Conservation (phyloP, 1,140 invertebrate genomes). For the Diorhabda elongata region DNA sequence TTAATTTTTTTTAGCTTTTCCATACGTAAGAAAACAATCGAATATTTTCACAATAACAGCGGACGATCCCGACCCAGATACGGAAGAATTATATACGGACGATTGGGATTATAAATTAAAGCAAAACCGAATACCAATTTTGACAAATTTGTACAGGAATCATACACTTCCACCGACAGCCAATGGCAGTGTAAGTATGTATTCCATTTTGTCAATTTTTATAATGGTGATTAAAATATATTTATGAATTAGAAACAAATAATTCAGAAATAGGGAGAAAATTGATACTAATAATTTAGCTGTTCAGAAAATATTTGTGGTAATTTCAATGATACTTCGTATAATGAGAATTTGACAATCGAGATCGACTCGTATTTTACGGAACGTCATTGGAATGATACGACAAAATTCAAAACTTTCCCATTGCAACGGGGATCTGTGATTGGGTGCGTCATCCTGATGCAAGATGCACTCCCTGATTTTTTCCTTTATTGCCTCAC, state of each 20-base stretch:
- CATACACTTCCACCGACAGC: slow-evolving; percentile 41
- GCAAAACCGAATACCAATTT: slow-evolving; percentile 37
- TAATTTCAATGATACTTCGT: too few relatives aligned
- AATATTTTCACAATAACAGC: neutral
- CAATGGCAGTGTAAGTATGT: slow-evolving; percentile 44
- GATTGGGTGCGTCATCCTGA: too few relatives aligned
- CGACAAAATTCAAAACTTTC: too few relatives aligned
- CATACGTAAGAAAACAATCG: neutral
- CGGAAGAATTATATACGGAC: slow-evolving; percentile 32
- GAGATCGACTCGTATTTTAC: too few relatives aligned
- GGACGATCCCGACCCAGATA: neutral
- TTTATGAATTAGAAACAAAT: neutral
- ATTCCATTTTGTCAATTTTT: slow-evolving; percentile 18
- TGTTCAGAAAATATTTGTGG: too few relatives aligned
- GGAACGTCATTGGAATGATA: too few relatives aligned
- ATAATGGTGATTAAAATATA: neutral
- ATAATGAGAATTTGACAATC: too few relatives aligned
- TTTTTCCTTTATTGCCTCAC: too few relatives aligned
- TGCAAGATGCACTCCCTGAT: too few relatives aligned
- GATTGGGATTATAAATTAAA: slow-evolving; percentile 43
- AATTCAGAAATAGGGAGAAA: too few relatives aligned
- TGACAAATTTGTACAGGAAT: slow-evolving; percentile 35
- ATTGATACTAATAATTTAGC: too few relatives aligned
- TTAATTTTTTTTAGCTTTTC: slow-evolving; percentile 1
- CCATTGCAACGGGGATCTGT: too few relatives aligned